Percentiles rank a stretch among this genome's conserved stretches.
Conservation (phyloP, 2,888 invertebrate species). For the Aelia acuminata region DNA sequence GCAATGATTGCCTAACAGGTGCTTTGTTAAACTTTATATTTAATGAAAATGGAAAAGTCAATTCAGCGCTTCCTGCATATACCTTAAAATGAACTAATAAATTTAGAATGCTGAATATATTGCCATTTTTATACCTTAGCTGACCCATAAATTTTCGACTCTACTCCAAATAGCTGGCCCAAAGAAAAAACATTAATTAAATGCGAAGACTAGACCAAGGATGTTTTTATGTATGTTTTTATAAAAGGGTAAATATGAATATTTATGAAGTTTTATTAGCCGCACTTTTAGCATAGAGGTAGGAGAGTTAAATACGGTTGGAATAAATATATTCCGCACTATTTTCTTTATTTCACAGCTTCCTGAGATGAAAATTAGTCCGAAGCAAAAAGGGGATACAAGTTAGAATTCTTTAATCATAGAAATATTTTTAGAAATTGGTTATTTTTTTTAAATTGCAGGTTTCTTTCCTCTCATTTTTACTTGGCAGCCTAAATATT, state of each 20-base stretch:
- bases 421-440: not conserved
- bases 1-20: too few species aligned
- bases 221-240: not conserved
- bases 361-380: not conserved
- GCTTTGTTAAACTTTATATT: too few species aligned
- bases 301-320: not conserved
- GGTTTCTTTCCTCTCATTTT: too few species aligned
- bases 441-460: not conserved
- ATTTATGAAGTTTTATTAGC: slow-evolving; percentile 11
- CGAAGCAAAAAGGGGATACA: not conserved
- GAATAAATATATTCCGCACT: not conserved
- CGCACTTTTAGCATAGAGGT: not conserved
- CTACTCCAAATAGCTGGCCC: not conserved
- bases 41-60: too few species aligned
- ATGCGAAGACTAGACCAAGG: not conserved
- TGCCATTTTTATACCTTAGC: not conserved
- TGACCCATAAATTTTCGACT: not conserved
- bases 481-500: too few species aligned
- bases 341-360: not conserved
- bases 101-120: not conserved
- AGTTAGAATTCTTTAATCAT: not conserved
- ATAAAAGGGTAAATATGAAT: not conserved
- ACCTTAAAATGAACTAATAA: too few species aligned
- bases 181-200: not conserved
- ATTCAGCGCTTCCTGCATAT: too few species aligned